Conservation (phyloP, 2,888 invertebrate genomes). For the Catocala nupta region DNA sequence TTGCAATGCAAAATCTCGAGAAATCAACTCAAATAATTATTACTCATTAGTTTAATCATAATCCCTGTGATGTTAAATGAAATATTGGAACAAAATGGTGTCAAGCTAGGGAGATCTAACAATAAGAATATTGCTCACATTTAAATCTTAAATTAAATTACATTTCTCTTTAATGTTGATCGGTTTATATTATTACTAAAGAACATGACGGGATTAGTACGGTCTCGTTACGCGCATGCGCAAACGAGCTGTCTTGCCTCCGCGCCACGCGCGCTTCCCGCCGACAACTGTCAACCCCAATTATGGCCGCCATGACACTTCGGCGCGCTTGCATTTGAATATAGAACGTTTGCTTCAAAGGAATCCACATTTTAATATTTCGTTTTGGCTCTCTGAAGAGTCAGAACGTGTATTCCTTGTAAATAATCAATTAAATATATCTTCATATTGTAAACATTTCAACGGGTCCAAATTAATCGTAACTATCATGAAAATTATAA, state of each 20-base stretch:
- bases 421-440: constrained; percentile 54
- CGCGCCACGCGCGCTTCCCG: constrained; percentile 60
- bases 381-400: constrained; percentile 36
- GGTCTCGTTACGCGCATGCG: constrained; percentile 76
- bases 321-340: constrained; percentile 81
- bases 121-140: constrained; percentile 26
- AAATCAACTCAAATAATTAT: too few relatives aligned
- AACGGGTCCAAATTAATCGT: constrained; percentile 41
- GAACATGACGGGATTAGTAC: constrained; percentile 72
- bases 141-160: constrained; percentile 65
- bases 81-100: constrained; percentile 12
- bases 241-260: constrained; percentile 73
- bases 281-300: constrained; percentile 82
- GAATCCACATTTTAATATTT: constrained; percentile 59
- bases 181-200: constrained; percentile 70
- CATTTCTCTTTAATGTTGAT: constrained; percentile 67
- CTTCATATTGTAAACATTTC: constrained; percentile 48
- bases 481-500: constrained; percentile 35
- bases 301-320: constrained; percentile 82
- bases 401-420: constrained; percentile 48
- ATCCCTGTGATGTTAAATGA: background rate
- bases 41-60: constrained; percentile 1
- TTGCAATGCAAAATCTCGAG: too few relatives aligned
- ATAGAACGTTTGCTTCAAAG: constrained; percentile 70
- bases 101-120: constrained; percentile 14